A percentile compares a stretch with the other conserved stretches of the same genome.
Conservation (phyloP, 2,113 vertebrate species). For the Atrichornis clamosus region DNA sequence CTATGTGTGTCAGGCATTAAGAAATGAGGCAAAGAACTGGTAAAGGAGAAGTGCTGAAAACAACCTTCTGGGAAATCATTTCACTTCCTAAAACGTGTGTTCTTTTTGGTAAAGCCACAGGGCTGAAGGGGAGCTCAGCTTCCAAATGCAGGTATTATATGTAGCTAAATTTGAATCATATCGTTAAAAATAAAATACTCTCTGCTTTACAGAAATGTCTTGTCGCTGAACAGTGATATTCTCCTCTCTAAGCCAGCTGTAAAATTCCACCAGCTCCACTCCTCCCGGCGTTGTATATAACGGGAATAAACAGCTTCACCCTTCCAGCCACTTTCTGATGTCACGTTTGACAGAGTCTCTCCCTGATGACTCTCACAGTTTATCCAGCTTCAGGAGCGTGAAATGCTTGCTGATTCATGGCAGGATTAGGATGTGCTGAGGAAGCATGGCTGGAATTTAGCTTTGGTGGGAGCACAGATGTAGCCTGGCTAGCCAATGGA, state of each 20-base stretch:
- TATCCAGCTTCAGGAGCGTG: neutral
- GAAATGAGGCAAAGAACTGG: neutral
- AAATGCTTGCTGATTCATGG: neutral
- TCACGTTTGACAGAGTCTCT: neutral
- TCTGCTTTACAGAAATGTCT: neutral
- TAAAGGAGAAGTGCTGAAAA: neutral
- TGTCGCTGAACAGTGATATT: neutral
- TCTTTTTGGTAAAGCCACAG: neutral
- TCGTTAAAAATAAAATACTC: neutral
- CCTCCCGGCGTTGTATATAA: accelerated
- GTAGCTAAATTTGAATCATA: neutral
- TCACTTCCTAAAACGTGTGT: neutral
- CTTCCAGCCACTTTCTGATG: neutral
- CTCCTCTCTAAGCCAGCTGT: neutral
- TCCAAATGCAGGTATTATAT: neutral
- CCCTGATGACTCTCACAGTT: neutral
- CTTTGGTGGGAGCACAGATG: neutral
- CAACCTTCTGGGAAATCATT: neutral
- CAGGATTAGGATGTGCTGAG: neutral
- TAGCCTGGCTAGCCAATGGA: neutral
- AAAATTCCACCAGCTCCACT: neutral
- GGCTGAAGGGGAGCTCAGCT: neutral
- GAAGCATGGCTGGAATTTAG: neutral
- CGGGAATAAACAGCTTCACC: neutral
- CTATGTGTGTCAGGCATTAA: accelerated